Conservation (phyloP, 2,888 invertebrate species). For the Dynastes hyllus region DNA sequence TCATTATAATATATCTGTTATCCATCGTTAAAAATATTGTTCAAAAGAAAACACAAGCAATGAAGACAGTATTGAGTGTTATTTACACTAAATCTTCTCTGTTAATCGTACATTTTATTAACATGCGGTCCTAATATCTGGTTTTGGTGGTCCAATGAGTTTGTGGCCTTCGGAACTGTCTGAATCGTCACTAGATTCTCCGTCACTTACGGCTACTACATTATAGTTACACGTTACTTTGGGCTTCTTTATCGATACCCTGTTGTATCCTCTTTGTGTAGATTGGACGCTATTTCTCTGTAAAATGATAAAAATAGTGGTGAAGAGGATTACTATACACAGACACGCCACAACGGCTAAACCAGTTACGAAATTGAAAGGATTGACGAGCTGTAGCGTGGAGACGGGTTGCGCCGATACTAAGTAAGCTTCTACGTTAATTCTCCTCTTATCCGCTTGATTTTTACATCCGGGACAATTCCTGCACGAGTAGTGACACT, state of each 20-base stretch:
- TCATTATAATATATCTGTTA: neutral
- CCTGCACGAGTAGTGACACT: conserved; percentile 91
- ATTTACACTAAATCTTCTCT: conserved; percentile 56
- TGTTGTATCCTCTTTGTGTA: conserved; percentile 67
- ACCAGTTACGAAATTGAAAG: conserved; percentile 79
- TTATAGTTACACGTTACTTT: conserved; percentile 72
- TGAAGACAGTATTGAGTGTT: conserved; percentile 65
- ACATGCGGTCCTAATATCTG: conserved; percentile 67
- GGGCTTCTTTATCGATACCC: conserved; percentile 71
- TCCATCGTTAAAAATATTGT: conserved; percentile 53
- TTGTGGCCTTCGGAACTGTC: conserved; percentile 68
- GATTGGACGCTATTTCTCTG: conserved; percentile 73
- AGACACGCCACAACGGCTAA: conserved; percentile 80
- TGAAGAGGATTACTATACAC: conserved; percentile 80
- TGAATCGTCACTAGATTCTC: conserved; percentile 69
- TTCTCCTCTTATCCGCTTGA: conserved; percentile 69
- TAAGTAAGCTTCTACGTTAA: conserved; percentile 69
- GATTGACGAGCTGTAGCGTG: conserved; percentile 69
- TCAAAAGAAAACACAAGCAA: conserved; percentile 64
- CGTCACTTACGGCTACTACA: conserved; percentile 69
- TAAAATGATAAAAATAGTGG: conserved; percentile 80
- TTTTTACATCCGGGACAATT: conserved; percentile 81
- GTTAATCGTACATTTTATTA: conserved; percentile 55
- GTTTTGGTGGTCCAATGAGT: conserved; percentile 63
- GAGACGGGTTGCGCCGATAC: conserved; percentile 69